Evolutionary conservation across 2,113 vertebrate genomes (phyloP), one percentile per base, ranked within the genome.

Genomic region (Tragelaphus strepsiceros): DNA sequence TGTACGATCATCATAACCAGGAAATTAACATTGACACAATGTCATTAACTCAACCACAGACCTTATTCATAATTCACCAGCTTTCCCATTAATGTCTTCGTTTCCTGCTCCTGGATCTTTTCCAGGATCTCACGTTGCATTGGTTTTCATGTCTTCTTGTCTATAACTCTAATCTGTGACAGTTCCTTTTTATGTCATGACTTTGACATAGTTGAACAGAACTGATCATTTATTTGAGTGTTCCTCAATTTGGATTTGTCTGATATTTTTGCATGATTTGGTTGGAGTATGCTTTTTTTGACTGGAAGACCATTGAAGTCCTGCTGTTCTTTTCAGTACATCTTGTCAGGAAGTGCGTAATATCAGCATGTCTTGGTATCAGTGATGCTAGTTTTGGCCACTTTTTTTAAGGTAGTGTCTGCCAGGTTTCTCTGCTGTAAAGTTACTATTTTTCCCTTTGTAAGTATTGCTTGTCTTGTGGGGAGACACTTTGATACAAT

Each of bases 341-440:
- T 49, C 2, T 0, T 19, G 2, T 21, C 6, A 13, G 85, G n/a
- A 49, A 35, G 22, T 24, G 6, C 1, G 0, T 77, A 28, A 8
- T 8, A 8, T 10, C 22, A 4, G n/a, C 14, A 1, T 4, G 7
- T n/a, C n/a, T 93, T 39, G 13, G 16, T 35, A 5, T 3, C 43
- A 24, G 12, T 32, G 49, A 3, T 56, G 26, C 32, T 46, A 26
- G 3, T 56, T 80, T 64, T 30, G 35, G 92, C 22, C 3, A 1
- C 30, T 64, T 51, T 35, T 35, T 35, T 61, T 46, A 77, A 71
- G 14, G 77, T n/a, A 0, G 67, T 30, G 1, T 49, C 49, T 67
- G 4, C 32, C 17, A 64, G 30, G 14, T 39, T 88, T 67, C 62
- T 94, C 84, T 28, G 13, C 9, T 12, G 10, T n/a, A n/a, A 58